Percentiles rank a stretch among this genome's conserved stretches.
Evolutionary conservation across 2,888 invertebrate genomes (phyloP).

Genomic region (Bombyx huttoni): DNA sequence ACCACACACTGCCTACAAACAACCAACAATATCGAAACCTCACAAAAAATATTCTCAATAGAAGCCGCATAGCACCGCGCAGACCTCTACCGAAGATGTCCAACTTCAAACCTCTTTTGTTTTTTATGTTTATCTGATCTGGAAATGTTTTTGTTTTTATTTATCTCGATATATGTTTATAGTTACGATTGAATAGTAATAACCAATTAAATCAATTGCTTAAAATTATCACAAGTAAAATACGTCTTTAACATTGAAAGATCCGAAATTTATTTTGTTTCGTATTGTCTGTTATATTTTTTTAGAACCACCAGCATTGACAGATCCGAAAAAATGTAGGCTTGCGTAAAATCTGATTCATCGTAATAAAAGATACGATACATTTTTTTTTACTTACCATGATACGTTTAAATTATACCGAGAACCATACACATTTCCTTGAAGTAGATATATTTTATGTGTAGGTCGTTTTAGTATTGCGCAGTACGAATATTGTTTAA

Average conservation of each 20-base stretch:
- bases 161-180: not conserved
- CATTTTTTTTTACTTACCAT: too few species aligned
- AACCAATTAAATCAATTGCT: not conserved
- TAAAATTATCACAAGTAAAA: too few species aligned
- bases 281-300: too few species aligned
- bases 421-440: not conserved
- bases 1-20: conserved; percentile 24
- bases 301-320: too few species aligned
- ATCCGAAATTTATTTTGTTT: too few species aligned
- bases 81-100: conserved; percentile 26
- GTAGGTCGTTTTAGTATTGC: not conserved
- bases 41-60: conserved; percentile 33
- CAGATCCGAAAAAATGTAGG: too few species aligned
- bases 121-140: conserved; percentile 15
- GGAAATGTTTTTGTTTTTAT: conserved; percentile 9
- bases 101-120: conserved; percentile 24
- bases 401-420: not conserved
- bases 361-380: too few species aligned
- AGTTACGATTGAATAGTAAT: not conserved
- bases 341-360: too few species aligned
- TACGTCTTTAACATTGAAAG: too few species aligned
- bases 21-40: conserved; percentile 22
- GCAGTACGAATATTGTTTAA: not conserved
- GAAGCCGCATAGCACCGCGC: conserved; percentile 23
- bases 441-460: not conserved